Base-by-base conservation (phyloP, 1,140 invertebrate species). In the Acromyrmex echinatior region DNA sequence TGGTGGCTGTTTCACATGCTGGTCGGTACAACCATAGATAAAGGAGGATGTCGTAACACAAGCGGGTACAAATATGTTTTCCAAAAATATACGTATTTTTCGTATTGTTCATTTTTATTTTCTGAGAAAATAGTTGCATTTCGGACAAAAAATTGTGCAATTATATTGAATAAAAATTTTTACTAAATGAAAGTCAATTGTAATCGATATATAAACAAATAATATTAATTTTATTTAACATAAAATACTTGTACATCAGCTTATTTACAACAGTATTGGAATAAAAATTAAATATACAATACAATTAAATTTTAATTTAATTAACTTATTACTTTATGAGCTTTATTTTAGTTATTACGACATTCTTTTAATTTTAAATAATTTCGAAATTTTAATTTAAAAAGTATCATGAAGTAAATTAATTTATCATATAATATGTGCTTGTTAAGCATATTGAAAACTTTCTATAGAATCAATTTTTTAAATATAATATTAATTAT, bases 1-100 rank as follows among this genome's bases (percentile, higher is more conserved):
- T 96, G 92, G 94, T 96, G 88, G 94, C 96, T 87, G 93, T 96
- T 91, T 96, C 96, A 92, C 95, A 96, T 92, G 94, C 96, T 91
- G 96, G 96, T 95, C 93, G 94, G 89, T 94, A 94, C 90, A 92
- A 93, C 90, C 89, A 92, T 92, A 93, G 92, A 91, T 94, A 94
- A 51, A 90, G 90, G 87, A 92, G 53, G 87, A 81, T 89, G 68
- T 79, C 79, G 78, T 80, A 85, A 88, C 73, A 82, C 66, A 45
- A 89, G 66, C 71, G 51, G 77, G 63, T 90, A 87, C 56, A 85
- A 90, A 65, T 86, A 78, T 45, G 71, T 90, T 90, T 78, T 87
- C 84, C 77, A 86, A 60, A 89, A 90, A 89, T 89, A 88, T 25
- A 49, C 21, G 10, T 31, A 62, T 78, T 21, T 18, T 45, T 28